Conservation (phyloP, 2,113 vertebrate genomes). For the Poeciliopsis prolifica region DNA sequence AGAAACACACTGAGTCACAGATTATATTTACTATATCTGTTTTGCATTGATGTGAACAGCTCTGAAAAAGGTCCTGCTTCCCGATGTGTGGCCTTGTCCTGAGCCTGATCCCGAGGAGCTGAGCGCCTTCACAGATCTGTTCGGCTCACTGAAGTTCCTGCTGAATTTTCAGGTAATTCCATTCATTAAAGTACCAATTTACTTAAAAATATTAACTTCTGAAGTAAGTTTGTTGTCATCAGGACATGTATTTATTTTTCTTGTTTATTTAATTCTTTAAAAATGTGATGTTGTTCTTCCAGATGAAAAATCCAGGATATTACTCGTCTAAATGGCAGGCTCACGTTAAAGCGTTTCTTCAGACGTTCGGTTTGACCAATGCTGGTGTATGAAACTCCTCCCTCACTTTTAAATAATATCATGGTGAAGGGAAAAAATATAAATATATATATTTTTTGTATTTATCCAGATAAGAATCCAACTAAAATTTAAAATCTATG, state of each 20-base stretch:
- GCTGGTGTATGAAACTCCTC: slow-evolving; percentile 72
- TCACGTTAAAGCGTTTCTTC: slow-evolving; percentile 76
- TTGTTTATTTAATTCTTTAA: neutral
- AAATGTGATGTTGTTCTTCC: neutral
- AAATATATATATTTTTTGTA: neutral
- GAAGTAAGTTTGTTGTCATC: neutral
- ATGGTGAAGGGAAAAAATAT: neutral
- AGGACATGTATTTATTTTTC: neutral
- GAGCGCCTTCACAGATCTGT: slow-evolving; percentile 55
- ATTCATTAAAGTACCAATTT: neutral
- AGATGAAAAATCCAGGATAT: slow-evolving; percentile 68
- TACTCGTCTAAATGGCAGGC: slow-evolving; percentile 53
- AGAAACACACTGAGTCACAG: neutral
- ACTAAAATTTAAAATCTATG: slow-evolving; percentile 55
- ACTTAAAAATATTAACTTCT: neutral
- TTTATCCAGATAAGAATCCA: slow-evolving; percentile 69
- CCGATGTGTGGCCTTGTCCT: slow-evolving; percentile 6
- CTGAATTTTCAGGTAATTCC: slow-evolving; percentile 66
- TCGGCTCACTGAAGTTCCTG: slow-evolving; percentile 62
- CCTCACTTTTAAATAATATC: neutral
- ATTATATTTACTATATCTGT: neutral
- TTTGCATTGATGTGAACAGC: slow-evolving; percentile 31
- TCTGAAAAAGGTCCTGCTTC: slow-evolving; percentile 40
- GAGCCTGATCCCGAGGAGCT: slow-evolving; percentile 69
- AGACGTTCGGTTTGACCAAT: slow-evolving; percentile 76